Percentiles rank a stretch among this genome's conserved stretches.
Evolutionary conservation across 2,888 invertebrate species (phyloP).

Genomic region (Cacoxenus indagator): DNA sequence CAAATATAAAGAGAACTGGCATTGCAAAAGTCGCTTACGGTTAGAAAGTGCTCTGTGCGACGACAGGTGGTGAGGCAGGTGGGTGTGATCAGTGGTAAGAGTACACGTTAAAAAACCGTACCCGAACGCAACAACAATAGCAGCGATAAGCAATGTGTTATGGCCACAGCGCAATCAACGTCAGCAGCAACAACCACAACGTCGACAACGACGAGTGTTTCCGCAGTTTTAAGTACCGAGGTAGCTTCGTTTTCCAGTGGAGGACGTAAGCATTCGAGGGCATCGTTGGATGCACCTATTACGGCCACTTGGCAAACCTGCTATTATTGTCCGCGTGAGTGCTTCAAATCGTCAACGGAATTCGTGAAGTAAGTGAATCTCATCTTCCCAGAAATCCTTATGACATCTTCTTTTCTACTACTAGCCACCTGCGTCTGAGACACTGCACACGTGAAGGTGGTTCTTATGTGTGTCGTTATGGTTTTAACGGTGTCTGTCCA

Average conservation of each 20-base stretch:
- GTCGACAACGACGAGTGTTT: constrained; percentile 15
- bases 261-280: constrained; percentile 39
- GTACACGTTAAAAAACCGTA: constrained; percentile 29
- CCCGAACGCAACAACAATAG: constrained; percentile 26
- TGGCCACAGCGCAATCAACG: constrained; percentile 51
- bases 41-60: too few species aligned
- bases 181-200: constrained; percentile 29
- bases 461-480: constrained; percentile 89
- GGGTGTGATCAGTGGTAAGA: neutral
- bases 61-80: neutral
- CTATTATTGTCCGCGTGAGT: constrained; percentile 75
- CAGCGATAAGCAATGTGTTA: constrained; percentile 51
- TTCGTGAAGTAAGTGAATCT: constrained; percentile 74
- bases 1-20: too few species aligned
- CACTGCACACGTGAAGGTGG: constrained; percentile 90
- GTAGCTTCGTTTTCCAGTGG: constrained; percentile 28
- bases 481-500: constrained; percentile 87
- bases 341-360: constrained; percentile 74
- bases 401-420: too few species aligned
- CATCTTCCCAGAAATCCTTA: neutral
- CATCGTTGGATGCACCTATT: constrained; percentile 21
- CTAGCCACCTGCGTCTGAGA: constrained; percentile 82
- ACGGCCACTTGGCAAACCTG: constrained; percentile 74
- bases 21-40: too few species aligned
- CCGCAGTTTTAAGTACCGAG: constrained; percentile 26